Evolutionary conservation across 2,797 vertebrate genomes (phyloP).

Genomic region (Smutsia temminckii): DNA sequence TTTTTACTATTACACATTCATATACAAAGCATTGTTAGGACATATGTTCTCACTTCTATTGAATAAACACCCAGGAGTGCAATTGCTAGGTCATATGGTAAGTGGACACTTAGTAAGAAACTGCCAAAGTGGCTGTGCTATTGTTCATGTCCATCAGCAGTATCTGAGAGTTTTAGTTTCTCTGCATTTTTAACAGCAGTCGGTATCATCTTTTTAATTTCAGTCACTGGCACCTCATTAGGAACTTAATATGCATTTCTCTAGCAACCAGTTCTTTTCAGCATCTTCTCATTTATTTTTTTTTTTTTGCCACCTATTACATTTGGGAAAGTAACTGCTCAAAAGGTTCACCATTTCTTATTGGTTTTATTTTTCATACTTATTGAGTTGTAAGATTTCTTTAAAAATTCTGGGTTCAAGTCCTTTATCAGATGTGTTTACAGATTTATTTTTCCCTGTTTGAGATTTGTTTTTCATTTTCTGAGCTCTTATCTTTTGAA

Average conservation of each 20-base stretch:
- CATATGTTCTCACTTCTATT: background rate
- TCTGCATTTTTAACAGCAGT: background rate
- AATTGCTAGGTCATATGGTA: background rate
- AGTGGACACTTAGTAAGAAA: background rate
- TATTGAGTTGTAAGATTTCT: background rate
- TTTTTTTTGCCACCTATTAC: background rate
- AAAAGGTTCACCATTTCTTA: background rate
- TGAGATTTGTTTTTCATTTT: background rate
- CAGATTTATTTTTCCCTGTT: background rate
- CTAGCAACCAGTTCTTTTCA: background rate
- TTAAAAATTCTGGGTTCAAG: background rate
- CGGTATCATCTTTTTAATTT: background rate
- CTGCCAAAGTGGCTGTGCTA: background rate
- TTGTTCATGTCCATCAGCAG: background rate
- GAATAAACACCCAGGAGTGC: background rate
- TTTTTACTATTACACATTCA: background rate
- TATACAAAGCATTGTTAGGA: background rate
- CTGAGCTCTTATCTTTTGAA: background rate
- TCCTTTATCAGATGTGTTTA: background rate
- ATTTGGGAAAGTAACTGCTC: background rate
- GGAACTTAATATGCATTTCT: background rate
- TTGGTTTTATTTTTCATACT: background rate
- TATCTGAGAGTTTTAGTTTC: background rate
- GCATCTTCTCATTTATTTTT: background rate
- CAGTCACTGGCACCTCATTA: background rate